Conservation (phyloP, 2,797 vertebrate species). For the Peromyscus attwateri region DNA sequence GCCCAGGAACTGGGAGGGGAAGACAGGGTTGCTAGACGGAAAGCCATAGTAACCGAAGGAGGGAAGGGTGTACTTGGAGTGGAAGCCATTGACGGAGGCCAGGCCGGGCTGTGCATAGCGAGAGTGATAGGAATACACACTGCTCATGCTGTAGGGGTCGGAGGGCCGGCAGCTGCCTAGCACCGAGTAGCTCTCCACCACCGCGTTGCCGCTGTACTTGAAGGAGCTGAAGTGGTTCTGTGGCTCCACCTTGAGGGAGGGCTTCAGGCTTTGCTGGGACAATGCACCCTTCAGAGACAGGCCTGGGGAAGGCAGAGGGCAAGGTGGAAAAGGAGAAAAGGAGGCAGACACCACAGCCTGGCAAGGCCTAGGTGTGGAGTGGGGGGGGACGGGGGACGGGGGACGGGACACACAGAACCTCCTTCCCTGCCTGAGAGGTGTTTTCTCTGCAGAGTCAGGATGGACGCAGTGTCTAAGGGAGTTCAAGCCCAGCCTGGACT, state of each 20-base stretch:
- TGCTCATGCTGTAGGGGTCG: slow-evolving; percentile 93
- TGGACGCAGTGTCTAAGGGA: background rate
- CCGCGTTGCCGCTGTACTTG: slow-evolving; percentile 91
- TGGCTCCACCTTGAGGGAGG: slow-evolving; percentile 92
- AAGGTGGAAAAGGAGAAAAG: background rate
- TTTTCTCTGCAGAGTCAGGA: background rate
- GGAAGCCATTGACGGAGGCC: slow-evolving; percentile 95
- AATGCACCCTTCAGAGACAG: slow-evolving; percentile 88
- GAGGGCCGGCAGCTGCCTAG: slow-evolving; percentile 92
- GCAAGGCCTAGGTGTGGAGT: background rate
- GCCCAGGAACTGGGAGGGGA: slow-evolving; percentile 92
- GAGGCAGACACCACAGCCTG: background rate
- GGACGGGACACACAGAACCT: no score
- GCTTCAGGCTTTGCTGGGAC: slow-evolving; percentile 92
- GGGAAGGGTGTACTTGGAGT: slow-evolving; percentile 94
- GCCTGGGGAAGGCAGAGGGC: slow-evolving; percentile 83
- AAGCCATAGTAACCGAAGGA: slow-evolving; percentile 95
- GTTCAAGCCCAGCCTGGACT: background rate
- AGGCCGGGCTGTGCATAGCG: slow-evolving; percentile 98
- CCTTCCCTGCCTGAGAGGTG: background rate
- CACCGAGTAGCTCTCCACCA: slow-evolving; percentile 94
- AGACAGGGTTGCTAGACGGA: slow-evolving; percentile 93
- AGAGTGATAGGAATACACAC: slow-evolving; percentile 94
- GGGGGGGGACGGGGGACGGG: no score
- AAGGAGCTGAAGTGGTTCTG: slow-evolving; percentile 91